Evolutionary conservation across 92 coral and sea anemone species (phyloP).

Genomic region (Montipora capitata): DNA sequence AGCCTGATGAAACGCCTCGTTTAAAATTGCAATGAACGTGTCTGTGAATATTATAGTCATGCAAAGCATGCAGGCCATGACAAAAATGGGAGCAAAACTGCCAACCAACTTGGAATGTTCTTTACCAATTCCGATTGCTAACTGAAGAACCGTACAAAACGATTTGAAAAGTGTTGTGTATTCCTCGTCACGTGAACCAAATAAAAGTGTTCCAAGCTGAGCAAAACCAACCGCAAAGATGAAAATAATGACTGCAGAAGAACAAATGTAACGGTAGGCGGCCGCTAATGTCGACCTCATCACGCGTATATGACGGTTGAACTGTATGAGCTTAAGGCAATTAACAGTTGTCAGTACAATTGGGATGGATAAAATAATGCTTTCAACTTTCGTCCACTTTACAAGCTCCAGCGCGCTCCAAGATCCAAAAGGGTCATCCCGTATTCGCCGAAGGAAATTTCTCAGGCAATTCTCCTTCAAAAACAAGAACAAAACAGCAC

Average conservation of each 20-base stretch:
- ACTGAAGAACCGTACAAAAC: slow-evolving; percentile 26
- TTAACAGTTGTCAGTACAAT: slow-evolving; percentile 35
- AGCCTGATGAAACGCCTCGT: slow-evolving; percentile 34
- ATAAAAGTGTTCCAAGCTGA: slow-evolving; percentile 73
- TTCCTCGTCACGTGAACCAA: slow-evolving; percentile 75
- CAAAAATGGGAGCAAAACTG: slow-evolving; percentile 18
- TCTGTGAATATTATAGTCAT: slow-evolving; percentile 27
- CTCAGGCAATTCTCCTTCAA: slow-evolving; percentile 44
- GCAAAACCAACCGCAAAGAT: slow-evolving; percentile 71
- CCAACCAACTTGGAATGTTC: slow-evolving; percentile 20
- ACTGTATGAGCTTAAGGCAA: slow-evolving; percentile 20
- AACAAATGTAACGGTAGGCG: slow-evolving; percentile 65
- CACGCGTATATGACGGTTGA: slow-evolving; percentile 49
- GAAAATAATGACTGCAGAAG: slow-evolving; percentile 61
- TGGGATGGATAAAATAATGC: slow-evolving; percentile 3
- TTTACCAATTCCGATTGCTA: slow-evolving; percentile 38
- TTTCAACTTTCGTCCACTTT: slow-evolving; percentile 16
- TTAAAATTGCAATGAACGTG: slow-evolving; percentile 40
- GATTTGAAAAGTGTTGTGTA: slow-evolving; percentile 58
- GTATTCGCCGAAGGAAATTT: slow-evolving; percentile 49
- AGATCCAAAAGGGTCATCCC: slow-evolving; percentile 40
- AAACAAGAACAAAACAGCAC: slow-evolving; percentile 34
- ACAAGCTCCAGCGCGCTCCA: slow-evolving; percentile 26
- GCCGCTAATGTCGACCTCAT: slow-evolving; percentile 75
- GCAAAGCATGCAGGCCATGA: slow-evolving; percentile 30